A percentile compares a stretch with the other conserved stretches of the same genome.
These are phyloP conservation scores for Gallinago jamesoni DNA, from an alignment of 2,113 vertebrate genomes.

Conservation along the genomic window DNA sequence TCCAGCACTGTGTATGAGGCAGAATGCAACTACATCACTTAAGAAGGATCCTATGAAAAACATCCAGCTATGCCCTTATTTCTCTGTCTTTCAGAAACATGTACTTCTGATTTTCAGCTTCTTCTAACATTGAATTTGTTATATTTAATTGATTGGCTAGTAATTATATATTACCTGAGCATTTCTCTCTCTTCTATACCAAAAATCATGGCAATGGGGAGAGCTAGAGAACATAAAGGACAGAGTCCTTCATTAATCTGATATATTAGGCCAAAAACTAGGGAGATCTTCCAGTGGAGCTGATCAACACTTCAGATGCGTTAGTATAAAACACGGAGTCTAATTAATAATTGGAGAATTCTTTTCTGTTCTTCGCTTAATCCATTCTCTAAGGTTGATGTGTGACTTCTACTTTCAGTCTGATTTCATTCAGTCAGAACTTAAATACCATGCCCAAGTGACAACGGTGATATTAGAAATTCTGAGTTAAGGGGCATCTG, in stretches of 20 bases:
- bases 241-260: neutral
- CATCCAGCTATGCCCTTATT: neutral
- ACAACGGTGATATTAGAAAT: neutral
- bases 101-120: neutral
- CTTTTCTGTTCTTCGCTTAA: neutral
- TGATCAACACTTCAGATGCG: neutral
- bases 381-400: neutral
- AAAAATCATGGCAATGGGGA: neutral
- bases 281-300: neutral
- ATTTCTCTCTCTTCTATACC: neutral
- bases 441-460: neutral
- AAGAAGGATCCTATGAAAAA: neutral
- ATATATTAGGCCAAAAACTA: neutral
- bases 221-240: neutral
- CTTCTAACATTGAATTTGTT: neutral
- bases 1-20: fast-evolving
- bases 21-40: fast-evolving
- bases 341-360: neutral
- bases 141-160: neutral
- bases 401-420: neutral
- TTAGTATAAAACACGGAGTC: neutral
- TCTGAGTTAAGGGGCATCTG: neutral
- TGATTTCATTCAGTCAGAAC: conserved; percentile 7
- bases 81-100: neutral
- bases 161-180: neutral